A percentile compares a stretch with the other conserved stretches of the same genome.
phyloP scores from a whole-genome alignment of 2,888 invertebrate species.

The Coenonympha arcania region DNA sequence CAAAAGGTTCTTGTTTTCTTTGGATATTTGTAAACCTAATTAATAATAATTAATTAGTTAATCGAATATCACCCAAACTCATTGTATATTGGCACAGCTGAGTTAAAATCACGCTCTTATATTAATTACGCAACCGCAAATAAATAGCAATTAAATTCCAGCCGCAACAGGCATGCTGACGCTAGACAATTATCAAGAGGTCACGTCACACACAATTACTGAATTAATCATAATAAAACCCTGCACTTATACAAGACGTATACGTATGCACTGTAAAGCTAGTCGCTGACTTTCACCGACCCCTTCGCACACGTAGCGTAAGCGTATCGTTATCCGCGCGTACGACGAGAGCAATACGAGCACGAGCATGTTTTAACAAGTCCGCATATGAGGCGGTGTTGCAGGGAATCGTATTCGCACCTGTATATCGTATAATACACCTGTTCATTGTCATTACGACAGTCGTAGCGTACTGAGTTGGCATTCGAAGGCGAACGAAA shows the following conservation, averaged over 20 bases:
- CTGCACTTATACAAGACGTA: neutral
- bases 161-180: constrained; percentile 24
- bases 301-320: neutral
- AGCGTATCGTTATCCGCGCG: no score
- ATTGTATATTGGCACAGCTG: neutral
- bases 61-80: neutral
- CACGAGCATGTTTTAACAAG: no score
- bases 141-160: constrained; percentile 27
- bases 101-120: constrained; percentile 18
- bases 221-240: constrained; percentile 40
- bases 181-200: constrained; percentile 27
- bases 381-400: neutral
- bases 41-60: no score
- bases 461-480: no score
- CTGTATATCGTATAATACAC: no score
- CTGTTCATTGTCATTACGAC: no score
- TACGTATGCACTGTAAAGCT: neutral
- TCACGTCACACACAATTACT: constrained; percentile 36
- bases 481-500: no score
- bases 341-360: no score
- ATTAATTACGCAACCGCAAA: constrained; percentile 25
- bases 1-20: no score
- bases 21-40: no score
- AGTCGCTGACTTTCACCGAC: neutral
- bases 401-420: no score